phyloP scores from a whole-genome alignment of 2,888 invertebrate species.

The Leptinotarsa rubiginosa region DNA sequence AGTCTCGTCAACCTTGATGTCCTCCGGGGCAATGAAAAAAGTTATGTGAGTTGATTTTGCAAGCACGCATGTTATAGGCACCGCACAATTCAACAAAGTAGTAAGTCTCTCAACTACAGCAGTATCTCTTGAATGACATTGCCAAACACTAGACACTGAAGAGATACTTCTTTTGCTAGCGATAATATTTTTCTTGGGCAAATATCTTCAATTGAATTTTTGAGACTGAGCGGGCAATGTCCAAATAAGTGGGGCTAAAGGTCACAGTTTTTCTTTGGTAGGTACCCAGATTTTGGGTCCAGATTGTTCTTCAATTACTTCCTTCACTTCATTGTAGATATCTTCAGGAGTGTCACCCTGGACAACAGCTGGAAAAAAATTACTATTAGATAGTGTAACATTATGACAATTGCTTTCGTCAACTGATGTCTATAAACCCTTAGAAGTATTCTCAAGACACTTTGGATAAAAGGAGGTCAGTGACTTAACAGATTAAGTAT shows the following conservation, averaged over 20 bases:
- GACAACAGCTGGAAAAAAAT: conserved; percentile 80
- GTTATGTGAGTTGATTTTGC: conserved; percentile 41
- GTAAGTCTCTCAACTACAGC: conserved; percentile 1
- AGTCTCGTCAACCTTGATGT: conserved; percentile 12
- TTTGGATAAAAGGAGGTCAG: no score
- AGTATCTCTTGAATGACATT: conserved; percentile 27
- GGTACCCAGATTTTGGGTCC: conserved; percentile 98
- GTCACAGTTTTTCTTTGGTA: conserved; percentile 94
- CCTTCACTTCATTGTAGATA: conserved; percentile 94
- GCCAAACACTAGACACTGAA: not conserved
- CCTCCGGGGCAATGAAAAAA: conserved; percentile 29
- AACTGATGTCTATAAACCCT: not conserved
- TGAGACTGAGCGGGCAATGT: conserved; percentile 70
- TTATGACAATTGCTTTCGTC: no score
- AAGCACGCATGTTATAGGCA: conserved; percentile 58
- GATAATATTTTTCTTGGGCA: not conserved
- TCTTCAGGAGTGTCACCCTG: conserved; percentile 98
- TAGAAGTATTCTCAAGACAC: no score
- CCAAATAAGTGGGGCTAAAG: conserved; percentile 73
- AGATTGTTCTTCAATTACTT: conserved; percentile 94
- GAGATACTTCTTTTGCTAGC: not conserved
- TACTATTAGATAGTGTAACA: no score
- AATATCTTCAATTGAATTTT: conserved; percentile 60
- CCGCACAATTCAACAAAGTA: conserved; percentile 49
- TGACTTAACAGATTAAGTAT: no score